phyloP scores from a whole-genome alignment of 2,888 invertebrate genomes.

The Molorchus minor region DNA sequence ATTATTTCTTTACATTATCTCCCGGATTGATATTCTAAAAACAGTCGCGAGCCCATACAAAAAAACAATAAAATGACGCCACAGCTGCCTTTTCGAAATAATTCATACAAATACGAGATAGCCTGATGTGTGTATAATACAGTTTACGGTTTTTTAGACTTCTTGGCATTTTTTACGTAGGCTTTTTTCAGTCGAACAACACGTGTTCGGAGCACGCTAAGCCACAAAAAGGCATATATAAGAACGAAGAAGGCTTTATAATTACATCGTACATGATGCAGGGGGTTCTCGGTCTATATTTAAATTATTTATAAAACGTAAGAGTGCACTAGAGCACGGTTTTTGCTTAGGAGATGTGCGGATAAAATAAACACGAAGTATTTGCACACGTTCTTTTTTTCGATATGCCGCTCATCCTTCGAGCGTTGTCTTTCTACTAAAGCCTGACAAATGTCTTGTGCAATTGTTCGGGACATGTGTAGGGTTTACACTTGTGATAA shows the following conservation, averaged over 20 bases:
- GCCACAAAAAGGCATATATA: slow-evolving; percentile 34
- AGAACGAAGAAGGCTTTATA: slow-evolving; percentile 33
- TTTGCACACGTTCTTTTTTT: background rate
- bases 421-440: background rate
- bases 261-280: slow-evolving; percentile 29
- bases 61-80: slow-evolving; percentile 46
- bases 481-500: background rate
- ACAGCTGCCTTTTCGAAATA: slow-evolving; percentile 48
- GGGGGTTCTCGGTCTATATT: slow-evolving; percentile 35
- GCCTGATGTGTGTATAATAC: slow-evolving; percentile 39
- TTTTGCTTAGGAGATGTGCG: slow-evolving; percentile 17
- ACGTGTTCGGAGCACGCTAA: slow-evolving; percentile 44
- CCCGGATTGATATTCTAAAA: slow-evolving; percentile 48
- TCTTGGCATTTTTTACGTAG: slow-evolving; percentile 38
- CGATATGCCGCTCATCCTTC: background rate
- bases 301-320: slow-evolving; percentile 31
- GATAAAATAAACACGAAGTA: background rate
- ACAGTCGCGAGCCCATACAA: slow-evolving; percentile 46
- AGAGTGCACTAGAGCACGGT: slow-evolving; percentile 26
- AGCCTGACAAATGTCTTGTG: background rate
- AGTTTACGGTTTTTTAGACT: slow-evolving; percentile 41
- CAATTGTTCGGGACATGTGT: background rate
- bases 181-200: slow-evolving; percentile 38
- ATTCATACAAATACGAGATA: slow-evolving; percentile 44
- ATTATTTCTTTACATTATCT: slow-evolving; percentile 27